These are phyloP conservation scores for Vulpes lagopus DNA, from an alignment of 2,113 vertebrate species.

Conservation along the genomic window DNA sequence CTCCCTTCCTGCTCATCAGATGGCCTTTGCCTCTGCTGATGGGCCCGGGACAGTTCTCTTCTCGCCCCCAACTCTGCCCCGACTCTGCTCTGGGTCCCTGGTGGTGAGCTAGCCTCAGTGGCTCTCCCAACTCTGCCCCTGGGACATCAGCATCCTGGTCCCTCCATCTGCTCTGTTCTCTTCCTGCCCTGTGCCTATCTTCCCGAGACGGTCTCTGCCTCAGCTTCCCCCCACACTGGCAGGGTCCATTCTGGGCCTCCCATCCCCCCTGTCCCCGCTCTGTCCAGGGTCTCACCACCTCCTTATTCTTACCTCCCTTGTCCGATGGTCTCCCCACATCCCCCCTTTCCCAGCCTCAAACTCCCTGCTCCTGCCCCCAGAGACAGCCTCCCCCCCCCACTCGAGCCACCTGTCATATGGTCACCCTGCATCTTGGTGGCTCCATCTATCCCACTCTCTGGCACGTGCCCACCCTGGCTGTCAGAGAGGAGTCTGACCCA, in stretches of 20 bases:
- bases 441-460: not conserved
- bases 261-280: not conserved
- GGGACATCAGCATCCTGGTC: not conserved
- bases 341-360: not conserved
- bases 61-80: accelerated
- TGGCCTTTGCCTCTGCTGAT: not conserved
- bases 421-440: not conserved
- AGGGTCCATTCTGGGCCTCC: not conserved
- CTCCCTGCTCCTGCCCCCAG: not conserved
- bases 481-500: not conserved
- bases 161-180: not conserved
- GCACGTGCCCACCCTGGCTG: not conserved
- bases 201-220: not conserved
- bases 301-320: not conserved
- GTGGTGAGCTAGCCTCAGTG: not conserved
- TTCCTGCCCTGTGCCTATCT: too few relatives aligned
- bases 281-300: not conserved
- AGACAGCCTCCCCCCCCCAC: accelerated
- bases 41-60: too few relatives aligned
- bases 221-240: accelerated
- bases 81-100: not conserved
- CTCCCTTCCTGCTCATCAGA: not conserved
- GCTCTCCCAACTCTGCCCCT: not conserved
- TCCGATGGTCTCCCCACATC: not conserved
- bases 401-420: accelerated